Evolutionary conservation across 2,888 invertebrate species (phyloP), one percentile per base, ranked within the genome.

Genomic region (Sipha maydis): DNA sequence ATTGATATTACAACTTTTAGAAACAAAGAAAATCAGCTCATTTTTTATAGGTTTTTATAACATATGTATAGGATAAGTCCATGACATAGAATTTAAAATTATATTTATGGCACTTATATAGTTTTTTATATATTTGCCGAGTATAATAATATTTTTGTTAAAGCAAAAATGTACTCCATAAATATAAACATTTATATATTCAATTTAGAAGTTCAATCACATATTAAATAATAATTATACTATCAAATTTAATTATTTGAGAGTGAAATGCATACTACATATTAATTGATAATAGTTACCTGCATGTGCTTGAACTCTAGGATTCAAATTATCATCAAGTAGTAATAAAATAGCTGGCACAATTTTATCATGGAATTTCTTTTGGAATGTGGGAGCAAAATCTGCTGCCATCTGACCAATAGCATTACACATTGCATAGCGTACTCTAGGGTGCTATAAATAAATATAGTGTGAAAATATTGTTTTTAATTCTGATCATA

Each of bases 371-470:
- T 99, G 99, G 93, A 98, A 99, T 92, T 98, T 98, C 93, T 99
- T 99, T 92, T 99, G 98, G 91, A 99, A 98, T 21, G 94, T 93
- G 3, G 99, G 99, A 5, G 98, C 98, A 93, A 99, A 99, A 93
- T 99, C 99, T 0, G 99, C 97, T 0, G 99, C 97, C 97, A 99
- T 98, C 92, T 99, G 99, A 17, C 99, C 99, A 77, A 99, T 94
- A 34, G 99, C 99, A 93, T 99, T 99, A 92, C 99, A 99, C 34
- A 98, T 97, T 8, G 99, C 99, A 92, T 98, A 99, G 89, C 99
- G 94, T 0, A 98, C 98, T 90, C 98, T 94, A 1, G 97, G 97
- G 92, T 98, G 97, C 94, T 97, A 92, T 76, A 91, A 91, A 90
- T 25, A 61, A 69, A 31, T 54, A 67, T 25, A 82, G 2, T 31